Evolutionary conservation across 2,797 vertebrate species (phyloP), one percentile per base, ranked within the genome.

Genomic region (Clarias pachynema): DNA sequence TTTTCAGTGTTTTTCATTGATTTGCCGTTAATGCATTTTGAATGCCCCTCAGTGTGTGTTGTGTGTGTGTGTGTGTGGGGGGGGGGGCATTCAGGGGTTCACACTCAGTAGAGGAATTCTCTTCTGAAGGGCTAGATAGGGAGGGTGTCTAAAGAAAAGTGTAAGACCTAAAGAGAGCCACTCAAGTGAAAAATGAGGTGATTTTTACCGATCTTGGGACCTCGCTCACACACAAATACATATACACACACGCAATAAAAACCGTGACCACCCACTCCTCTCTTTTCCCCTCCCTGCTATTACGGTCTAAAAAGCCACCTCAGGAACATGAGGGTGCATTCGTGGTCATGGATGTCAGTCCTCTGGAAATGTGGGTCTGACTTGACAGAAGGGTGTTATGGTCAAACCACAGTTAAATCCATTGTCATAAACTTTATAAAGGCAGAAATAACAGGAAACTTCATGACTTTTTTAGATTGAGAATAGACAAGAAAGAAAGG

Each of bases 1-100:
- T 97, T 97, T 98, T 97, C 96, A 97, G 97, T 96, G 96, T 97
- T 97, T 97, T 94, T 97, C 96, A 99, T 99, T 98, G 97, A 98
- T 98, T 95, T 97, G 97, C 96, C 95, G 97, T 97, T 99, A 99
- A 99, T 99, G 97, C 97, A 96, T 98, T 98, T 99, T 98, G 97
- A 99, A 99, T 98, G 97, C 97, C 96, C 96, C 97, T 98, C 87
- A 94, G 97, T 97, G 97, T 98, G 97, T 97, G 97, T 97, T 90
- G 95, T 93, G 93, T 40, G 37, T 6, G 37, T 34, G 34, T 34
- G 34, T 34, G 37, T 0, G 37, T 5, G 5, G 37, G 37, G 37
- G 95, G 95, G 96, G 96, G 95, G 95, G 93, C 94, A 95, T 96
- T 95, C 95, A 94, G 95, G 94, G 96, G 96, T 95, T 92, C 92